Evolutionary conservation across 2,113 vertebrate genomes (phyloP), one percentile per base, ranked within the genome.

Genomic region (Ciconia stormi): DNA sequence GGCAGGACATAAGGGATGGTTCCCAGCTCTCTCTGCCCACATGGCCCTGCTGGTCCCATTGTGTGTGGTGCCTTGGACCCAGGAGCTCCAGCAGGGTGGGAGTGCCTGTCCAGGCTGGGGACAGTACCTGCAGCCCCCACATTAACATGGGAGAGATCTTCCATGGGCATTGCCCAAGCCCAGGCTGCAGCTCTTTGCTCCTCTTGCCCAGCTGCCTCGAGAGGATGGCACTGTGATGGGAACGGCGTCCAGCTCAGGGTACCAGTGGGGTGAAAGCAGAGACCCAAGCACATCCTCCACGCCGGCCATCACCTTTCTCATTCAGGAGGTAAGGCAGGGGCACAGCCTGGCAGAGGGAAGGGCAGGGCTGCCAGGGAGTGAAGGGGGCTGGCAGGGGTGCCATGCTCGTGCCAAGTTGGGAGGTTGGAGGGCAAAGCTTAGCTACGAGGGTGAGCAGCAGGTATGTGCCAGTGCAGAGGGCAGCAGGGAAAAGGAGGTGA

Each of bases 291-390:
- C 59, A 44, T 46, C 62, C 67, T 93, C 73, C 19, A 95, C 95
- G 7, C 93, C 97, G 8, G 98, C 98, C 38, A 98, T 98, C 9
- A 97, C 98, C 93, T 97, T 97, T 89, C 98, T 99, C 30, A 97
- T 99, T 71, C 98, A 98, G 53, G 97, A 99, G 98, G 99, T 99
- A 95, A 98, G 95, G 9, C 17, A 34, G 17, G 38, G 40, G 29
- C 58, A 52, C 42, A 67, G 40, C 10, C 44, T 56, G 32, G 73
- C 67, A 66, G 55, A 25, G 87, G 44, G 56, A 50, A 26, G 26
- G 38, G 58, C n/a, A 76, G 71, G n/a, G 49, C 65, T 82, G 34
- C 19, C 22, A 10, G 55, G 18, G 16, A 40, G 22, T 9, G 53
- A 44, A 53, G 16, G 34, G 46, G 9, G 16, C 26, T 46, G 27